These are phyloP conservation scores for Selenia dentaria DNA, from an alignment of 2,888 invertebrate species.

Conservation along the genomic window DNA sequence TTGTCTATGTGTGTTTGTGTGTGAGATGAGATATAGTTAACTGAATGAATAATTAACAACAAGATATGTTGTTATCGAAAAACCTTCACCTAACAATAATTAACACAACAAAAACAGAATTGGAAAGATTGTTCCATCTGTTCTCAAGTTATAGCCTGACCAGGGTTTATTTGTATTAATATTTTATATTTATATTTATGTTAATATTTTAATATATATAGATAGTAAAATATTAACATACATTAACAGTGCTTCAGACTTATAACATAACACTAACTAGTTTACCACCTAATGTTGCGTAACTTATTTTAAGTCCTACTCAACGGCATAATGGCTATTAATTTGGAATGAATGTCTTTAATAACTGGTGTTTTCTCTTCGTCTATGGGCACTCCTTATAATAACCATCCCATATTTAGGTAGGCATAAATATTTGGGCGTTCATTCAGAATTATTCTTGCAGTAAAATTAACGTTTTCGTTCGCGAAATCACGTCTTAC, in stretches of 20 bases:
- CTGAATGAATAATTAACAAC: too few species aligned
- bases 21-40: too few species aligned
- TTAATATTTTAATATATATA: too few species aligned
- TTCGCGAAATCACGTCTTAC: conserved; percentile 1
- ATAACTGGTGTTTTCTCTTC: conserved; percentile 7
- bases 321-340: neutral
- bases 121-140: too few species aligned
- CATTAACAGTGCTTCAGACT: conserved; percentile 5
- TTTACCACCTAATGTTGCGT: neutral
- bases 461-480: conserved; percentile 3
- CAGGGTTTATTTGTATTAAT: too few species aligned
- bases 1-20: too few species aligned
- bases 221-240: conserved; percentile 6
- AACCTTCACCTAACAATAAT: too few species aligned
- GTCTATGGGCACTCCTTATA: neutral
- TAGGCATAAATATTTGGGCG: neutral
- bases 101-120: too few species aligned
- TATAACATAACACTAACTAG: neutral
- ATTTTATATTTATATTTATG: too few species aligned
- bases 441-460: conserved; percentile 2
- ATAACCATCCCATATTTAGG: conserved; percentile 1
- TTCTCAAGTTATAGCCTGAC: too few species aligned
- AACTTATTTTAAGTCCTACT: neutral
- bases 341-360: conserved; percentile 1
- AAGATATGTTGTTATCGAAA: too few species aligned